A percentile compares a stretch with the other conserved stretches of the same genome.
Conservation (phyloP, 2,888 invertebrate species). For the Limulus polyphemus region DNA sequence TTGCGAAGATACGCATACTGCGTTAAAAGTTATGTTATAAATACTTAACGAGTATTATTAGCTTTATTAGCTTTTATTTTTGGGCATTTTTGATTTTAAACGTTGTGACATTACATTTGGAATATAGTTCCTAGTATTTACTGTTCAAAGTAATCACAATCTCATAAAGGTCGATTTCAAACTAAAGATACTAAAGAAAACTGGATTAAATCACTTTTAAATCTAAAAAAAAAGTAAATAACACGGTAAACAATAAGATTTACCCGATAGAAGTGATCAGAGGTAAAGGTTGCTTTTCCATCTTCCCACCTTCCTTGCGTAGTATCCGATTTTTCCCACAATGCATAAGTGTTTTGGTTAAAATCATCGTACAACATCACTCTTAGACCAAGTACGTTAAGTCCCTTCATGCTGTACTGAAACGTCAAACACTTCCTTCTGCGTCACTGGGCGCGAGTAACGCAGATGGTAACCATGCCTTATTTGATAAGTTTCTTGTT, state of each 20-base stretch:
- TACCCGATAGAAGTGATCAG: conserved; percentile 18
- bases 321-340: conserved; percentile 21
- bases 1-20: too few relatives aligned
- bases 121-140: too few relatives aligned
- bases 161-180: too few relatives aligned
- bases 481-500: conserved; percentile 7
- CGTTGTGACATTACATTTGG: too few relatives aligned
- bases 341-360: conserved; percentile 16
- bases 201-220: too few relatives aligned
- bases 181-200: too few relatives aligned
- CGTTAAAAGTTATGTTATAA: too few relatives aligned
- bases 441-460: conserved; percentile 10
- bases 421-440: conserved; percentile 17
- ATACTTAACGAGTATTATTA: too few relatives aligned
- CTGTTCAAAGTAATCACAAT: too few relatives aligned
- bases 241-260: background rate
- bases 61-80: too few relatives aligned
- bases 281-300: conserved; percentile 23
- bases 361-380: conserved; percentile 11
- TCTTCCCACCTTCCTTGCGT: conserved; percentile 24
- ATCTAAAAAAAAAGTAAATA: too few relatives aligned
- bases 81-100: too few relatives aligned
- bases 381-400: conserved; percentile 13
- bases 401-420: conserved; percentile 14
- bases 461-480: conserved; percentile 14